Evolutionary conservation across 2,888 invertebrate genomes (phyloP), one percentile per base, ranked within the genome.

Genomic region (Phyllotreta striolata): DNA sequence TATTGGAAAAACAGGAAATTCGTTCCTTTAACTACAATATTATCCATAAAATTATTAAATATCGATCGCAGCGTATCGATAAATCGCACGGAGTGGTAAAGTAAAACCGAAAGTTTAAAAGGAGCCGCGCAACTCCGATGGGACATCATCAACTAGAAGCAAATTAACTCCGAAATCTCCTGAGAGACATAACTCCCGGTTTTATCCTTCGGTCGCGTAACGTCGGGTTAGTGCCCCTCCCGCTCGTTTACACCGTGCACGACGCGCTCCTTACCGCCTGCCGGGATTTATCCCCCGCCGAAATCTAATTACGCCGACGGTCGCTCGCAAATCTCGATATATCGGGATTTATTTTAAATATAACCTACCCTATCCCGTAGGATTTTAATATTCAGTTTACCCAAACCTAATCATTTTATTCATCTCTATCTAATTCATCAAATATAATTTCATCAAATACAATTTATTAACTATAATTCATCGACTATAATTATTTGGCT

Each of bases 121-220:
- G 72, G 69, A 72, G 70, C 70, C 24, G 71, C 64, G 63, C 67
- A 64, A 64, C 66, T 78, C 79, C 78, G 72, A 68, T 66, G 78
- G 78, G 80, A 80, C 79, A 76, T 79, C 79, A 79, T 80, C 79
- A 79, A 76, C 77, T 76, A 76, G 74, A 79, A 80, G 76, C 79
- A 78, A 80, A 80, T 80, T 80, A 80, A 79, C 79, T 78, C 75
- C 74, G 72, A 73, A 76, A 71, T 75, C 80, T 72, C 78, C 55
- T 34, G 74, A 76, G 80, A 77, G 73, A 71, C 77, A 80, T 80
- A 80, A 80, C 77, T 80, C 77, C 78, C 73, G 74, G 76, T 78
- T 77, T 78, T 76, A 79, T 78, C 77, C 77, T 76, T 77, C 75
- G 77, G 77, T 78, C 75, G 77, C 74, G 71, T 74, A 76, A 76